phyloP scores from a whole-genome alignment of 2,797 vertebrate species.

The Cynopterus sphinx region DNA sequence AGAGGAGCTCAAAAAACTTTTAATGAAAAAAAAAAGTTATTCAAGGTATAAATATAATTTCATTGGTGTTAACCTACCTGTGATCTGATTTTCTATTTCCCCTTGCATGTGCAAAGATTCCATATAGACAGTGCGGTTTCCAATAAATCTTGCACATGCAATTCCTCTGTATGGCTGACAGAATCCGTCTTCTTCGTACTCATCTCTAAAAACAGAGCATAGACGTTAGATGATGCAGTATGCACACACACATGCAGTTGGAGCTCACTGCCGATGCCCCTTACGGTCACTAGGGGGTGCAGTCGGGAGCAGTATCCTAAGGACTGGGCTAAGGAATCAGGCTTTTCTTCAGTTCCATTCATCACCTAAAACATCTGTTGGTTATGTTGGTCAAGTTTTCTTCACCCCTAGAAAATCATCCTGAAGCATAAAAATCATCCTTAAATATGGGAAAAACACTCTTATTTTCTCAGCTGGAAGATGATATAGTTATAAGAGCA shows the following conservation, averaged over 20 bases:
- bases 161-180: conserved; percentile 99
- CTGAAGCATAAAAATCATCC: conserved; percentile 63
- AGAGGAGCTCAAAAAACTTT: conserved; percentile 2
- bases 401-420: conserved; percentile 53
- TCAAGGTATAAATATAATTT: neutral
- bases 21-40: neutral
- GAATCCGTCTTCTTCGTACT: conserved; percentile 97
- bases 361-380: conserved; percentile 63
- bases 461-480: conserved; percentile 77
- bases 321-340: neutral
- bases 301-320: neutral
- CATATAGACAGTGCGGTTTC: conserved; percentile 97
- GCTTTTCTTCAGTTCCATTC: neutral
- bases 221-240: conserved; percentile 2
- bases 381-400: conserved; percentile 61
- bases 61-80: conserved; percentile 88
- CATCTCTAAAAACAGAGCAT: conserved; percentile 87
- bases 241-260: rapidly evolving
- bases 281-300: conserved; percentile 40
- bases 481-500: conserved; percentile 54
- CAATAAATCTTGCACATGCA: conserved; percentile 97
- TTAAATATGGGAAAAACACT: conserved; percentile 63
- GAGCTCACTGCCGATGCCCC: neutral
- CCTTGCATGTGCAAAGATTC: conserved; percentile 99
- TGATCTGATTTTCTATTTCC: conserved; percentile 98